Evolutionary conservation across 2,113 vertebrate genomes (phyloP), one percentile per base, ranked within the genome.

Genomic region (Zapornia atra): DNA sequence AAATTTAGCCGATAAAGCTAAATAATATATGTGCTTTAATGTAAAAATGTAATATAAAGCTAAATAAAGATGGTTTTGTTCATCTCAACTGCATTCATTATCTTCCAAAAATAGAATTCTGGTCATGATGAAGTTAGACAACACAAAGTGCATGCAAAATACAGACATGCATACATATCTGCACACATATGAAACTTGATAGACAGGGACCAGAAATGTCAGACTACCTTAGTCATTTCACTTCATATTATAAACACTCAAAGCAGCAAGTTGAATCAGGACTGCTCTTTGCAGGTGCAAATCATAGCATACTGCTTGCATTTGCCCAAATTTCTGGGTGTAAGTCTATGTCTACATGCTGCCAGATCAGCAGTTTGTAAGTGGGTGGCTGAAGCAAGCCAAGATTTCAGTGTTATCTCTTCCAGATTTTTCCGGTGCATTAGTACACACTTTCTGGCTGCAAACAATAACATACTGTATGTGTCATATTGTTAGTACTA

Each of bases 401-500:
- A 90, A 75, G 46, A 56, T 63, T 88, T 96, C 63, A 36, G 11
- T 31, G 77, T 54, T 63, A 56, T 38, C 61, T 69, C 57, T 38
- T 94, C 57, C 79, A 95, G 78, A 63, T 50, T 85, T 94, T 96
- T 92, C 56, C 12, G 6, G 91, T 94, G 42, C 60, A 56, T 57
- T 64, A 71, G 54, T 56, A 61, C 40, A 85, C 34, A 75, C 40
- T 68, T 63, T 86, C 36, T 83, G 92, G 79, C 42, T 66, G 63
- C 84, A 93, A 88, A 91, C 63, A 92, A 82, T 56, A 53, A 73
- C 87, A 92, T 92, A 79, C 61, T 96, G 92, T 83, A 64, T 79
- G 59, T 83, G 63, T 80, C 73, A 76, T 36, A 72, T 11, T 86
- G 94, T 84, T 72, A 64, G 65, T 64, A 83, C 65, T 93, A 70